Base-by-base conservation (phyloP, 2,113 vertebrate genomes). In the Strix aluco region DNA sequence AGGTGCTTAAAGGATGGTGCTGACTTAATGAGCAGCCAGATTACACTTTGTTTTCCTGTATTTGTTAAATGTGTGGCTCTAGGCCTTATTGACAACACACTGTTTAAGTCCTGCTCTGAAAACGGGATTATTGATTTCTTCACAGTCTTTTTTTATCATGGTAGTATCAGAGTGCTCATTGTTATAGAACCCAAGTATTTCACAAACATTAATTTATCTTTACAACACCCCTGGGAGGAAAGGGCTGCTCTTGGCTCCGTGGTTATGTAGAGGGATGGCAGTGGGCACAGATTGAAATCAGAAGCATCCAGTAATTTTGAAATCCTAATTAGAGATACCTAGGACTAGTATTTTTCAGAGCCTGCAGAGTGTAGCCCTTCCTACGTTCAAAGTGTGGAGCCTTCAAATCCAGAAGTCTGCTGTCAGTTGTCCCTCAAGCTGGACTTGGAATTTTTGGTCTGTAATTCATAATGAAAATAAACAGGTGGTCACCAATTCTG, bases 101-200 rank as follows among this genome's bases (percentile, higher is more conserved):
- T 87, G 62, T 94, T 92, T 86, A 92, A 95, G 18, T 81, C 66
- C 63, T 88, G 71, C 55, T 91, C 87, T 88, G 89, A 83, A 94
- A 89, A 77, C 2, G 11, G 71, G 42, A 40, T 94, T 95, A 97
- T 95, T 95, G 96, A 96, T 97, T 97, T 96, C 32, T 62, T 92
- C 13, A 6, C 55, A 40, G 86, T 51, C 18, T 38, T 62, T 90
- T 78, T 75, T 85, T 73, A 75, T 87, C 74, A 75, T 0, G 0
- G 65, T 92, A 61, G 81, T 94, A 81, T 89, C 78, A 80, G 73
- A 90, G 79, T 80, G 42, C n/a, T 90, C 42, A 27, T 94, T 67
- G 4, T 62, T 88, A n/a, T 23, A 94, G 87, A 91, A 58, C 54
- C 54, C 59, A 55, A 95, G 92, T 73, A 58, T 54, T 97, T 96